A percentile compares a stretch with the other conserved stretches of the same genome.
phyloP scores from a whole-genome alignment of 1,140 invertebrate genomes.

The Rhagoletis pomonella region DNA sequence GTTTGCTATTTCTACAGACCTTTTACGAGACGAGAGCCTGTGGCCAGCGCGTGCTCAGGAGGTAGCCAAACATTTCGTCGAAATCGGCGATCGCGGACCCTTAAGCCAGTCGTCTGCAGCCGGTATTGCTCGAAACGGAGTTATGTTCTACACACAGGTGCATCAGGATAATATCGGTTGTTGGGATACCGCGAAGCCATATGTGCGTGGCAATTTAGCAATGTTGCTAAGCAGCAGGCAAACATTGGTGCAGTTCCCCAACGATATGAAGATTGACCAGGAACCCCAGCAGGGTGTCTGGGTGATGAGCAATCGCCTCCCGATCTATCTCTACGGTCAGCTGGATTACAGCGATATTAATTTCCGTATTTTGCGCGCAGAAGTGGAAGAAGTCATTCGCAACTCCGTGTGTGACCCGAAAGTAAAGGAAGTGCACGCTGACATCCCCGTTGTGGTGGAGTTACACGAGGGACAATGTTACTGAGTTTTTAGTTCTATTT shows the following conservation, averaged over 20 bases:
- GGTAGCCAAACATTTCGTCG: conserved; percentile 77
- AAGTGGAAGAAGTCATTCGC: conserved; percentile 77
- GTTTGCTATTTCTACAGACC: conserved; percentile 81
- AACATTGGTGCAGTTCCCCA: conserved; percentile 82
- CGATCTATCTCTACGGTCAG: conserved; percentile 82
- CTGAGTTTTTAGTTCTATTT: background rate
- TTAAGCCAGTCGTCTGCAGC: conserved; percentile 83
- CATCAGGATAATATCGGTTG: conserved; percentile 84
- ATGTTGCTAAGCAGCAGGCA: conserved; percentile 76
- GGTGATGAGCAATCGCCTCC: conserved; percentile 84
- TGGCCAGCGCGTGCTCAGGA: conserved; percentile 75
- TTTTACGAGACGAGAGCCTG: conserved; percentile 78
- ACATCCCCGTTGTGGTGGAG: background rate
- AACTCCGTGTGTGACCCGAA: conserved; percentile 82
- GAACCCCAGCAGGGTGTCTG: conserved; percentile 82
- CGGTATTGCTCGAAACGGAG: conserved; percentile 81
- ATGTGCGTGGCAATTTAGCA: conserved; percentile 78
- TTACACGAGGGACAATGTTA: conserved; percentile 22
- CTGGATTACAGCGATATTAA: conserved; percentile 81
- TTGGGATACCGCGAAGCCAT: conserved; percentile 85
- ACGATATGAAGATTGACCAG: conserved; percentile 85
- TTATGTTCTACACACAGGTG: conserved; percentile 87
- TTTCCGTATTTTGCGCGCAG: conserved; percentile 81
- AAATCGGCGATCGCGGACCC: conserved; percentile 79
- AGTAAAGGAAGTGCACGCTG: background rate